Evolutionary conservation across 2,888 invertebrate species (phyloP), one percentile per base, ranked within the genome.

Genomic region (Callyntrura guangdongensis): DNA sequence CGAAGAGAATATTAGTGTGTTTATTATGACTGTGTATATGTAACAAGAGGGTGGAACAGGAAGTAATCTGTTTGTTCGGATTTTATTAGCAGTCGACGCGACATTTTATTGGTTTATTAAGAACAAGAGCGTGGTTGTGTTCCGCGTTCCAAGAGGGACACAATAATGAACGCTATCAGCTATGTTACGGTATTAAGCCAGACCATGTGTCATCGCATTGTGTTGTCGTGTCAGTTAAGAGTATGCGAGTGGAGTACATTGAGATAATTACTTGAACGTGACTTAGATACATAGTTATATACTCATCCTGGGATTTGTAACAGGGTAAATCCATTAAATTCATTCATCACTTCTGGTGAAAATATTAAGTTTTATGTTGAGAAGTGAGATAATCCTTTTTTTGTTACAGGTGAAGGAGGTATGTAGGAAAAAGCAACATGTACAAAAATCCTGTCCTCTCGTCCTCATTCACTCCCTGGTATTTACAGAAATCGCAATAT

Each of bases 21-120:
- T 53, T 53, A 53, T 53, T 53, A n/a, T n/a, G 53, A 14, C 1
- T n/a, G n/a, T n/a, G 53, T 53, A 53, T 61, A 61, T 61, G 20
- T 27, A 20, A 27, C 6, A 22, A 67, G 20, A 67, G 67, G 67
- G 67, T 67, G 67, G 67, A 27, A 67, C 67, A 67, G 67, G 67
- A 67, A 67, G 67, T 67, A 27, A 22, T 25, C 27, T 67, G 11
- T 67, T 27, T 27, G 27, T 14, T 27, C 6, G 2, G 64, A 25
- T 67, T 67, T 27, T 27, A 27, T 67, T 27, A 14, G 53, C 27
- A 67, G 9, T 27, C 12, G 27, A 12, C 25, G 14, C 4, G 61
- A 53, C n/a, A 56, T 56, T n/a, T 56, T 56, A 56, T 56, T 17
- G 4, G 56, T 56, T 56, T 56, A 56, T n/a, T 56, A n/a, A 17